phyloP scores from a whole-genome alignment of 1,140 invertebrate species.

The Eulimnadia texana region DNA sequence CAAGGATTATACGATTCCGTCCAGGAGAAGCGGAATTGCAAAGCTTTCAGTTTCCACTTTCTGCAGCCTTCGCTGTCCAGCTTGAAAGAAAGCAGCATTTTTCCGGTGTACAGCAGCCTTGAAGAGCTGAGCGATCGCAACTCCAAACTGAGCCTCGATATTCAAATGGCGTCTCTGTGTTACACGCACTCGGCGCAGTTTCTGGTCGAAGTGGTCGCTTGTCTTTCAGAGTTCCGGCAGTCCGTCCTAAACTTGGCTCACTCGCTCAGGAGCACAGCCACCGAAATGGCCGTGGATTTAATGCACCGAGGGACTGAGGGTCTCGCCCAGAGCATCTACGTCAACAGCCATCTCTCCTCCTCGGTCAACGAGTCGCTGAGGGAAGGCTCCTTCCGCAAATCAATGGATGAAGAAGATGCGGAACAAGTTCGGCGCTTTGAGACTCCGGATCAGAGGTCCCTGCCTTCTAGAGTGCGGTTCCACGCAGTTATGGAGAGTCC shows the following conservation, averaged over 20 bases:
- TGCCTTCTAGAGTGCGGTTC: constrained; percentile 24
- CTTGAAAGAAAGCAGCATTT: not conserved
- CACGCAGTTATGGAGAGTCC: constrained; percentile 73
- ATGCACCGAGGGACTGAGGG: constrained; percentile 40
- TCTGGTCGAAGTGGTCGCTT: constrained; percentile 65
- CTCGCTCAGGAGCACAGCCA: constrained; percentile 74
- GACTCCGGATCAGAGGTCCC: not conserved
- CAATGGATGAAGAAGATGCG: not conserved
- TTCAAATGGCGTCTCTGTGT: constrained; percentile 80
- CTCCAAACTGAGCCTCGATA: constrained; percentile 37
- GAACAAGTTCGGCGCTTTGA: not conserved
- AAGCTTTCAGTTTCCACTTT: constrained; percentile 25
- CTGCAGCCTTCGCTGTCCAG: constrained; percentile 14
- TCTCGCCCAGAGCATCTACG: constrained; percentile 36
- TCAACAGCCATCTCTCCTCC: constrained; percentile 36
- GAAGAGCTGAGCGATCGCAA: constrained; percentile 4
- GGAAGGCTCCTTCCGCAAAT: not conserved
- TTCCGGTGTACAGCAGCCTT: constrained; percentile 12
- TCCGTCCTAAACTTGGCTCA: constrained; percentile 56
- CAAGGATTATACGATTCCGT: constrained; percentile 20
- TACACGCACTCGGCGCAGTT: constrained; percentile 81
- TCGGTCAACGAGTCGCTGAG: constrained; percentile 17
- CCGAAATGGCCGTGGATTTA: constrained; percentile 82
- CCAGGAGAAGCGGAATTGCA: constrained; percentile 20
- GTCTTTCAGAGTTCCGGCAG: constrained; percentile 55